Evolutionary conservation across 2,888 invertebrate species (phyloP), one percentile per base, ranked within the genome.

Genomic region (Cepaea hortensis): DNA sequence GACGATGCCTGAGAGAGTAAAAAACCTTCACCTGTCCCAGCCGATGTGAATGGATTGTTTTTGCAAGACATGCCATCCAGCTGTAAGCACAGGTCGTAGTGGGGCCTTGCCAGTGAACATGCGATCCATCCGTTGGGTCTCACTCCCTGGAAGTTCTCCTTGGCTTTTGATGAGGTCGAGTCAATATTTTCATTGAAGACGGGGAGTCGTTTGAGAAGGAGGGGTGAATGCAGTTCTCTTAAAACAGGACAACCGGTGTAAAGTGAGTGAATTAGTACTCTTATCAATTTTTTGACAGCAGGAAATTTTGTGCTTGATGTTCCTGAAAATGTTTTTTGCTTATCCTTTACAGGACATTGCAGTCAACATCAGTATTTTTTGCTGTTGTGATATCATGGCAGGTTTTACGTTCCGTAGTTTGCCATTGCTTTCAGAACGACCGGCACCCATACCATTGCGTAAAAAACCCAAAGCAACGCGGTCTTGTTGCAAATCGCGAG

Each of bases 101-200:
- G 7, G 79, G 62, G 79, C 62, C 2, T 35, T 55, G 9, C 61
- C 6, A 55, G n/a, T 55, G 55, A 77, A 55, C 15, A 7, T 55
- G n/a, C 61, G 50, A 11, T 1, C 7, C 77, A 55, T 55, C 77
- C n/a, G 20, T 11, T 9, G 20, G 5, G 20, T 23, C 23, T 61
- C n/a, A 23, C 35, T 62, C 55, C 35, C 62, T 35, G 15, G 62
- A 79, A 35, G 23, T 62, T 23, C 15, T 35, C 35, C 23, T 62
- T 3, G n/a, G 35, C 79, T 62, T 61, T 62, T 79, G 15, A 62
- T 62, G 61, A 35, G 62, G 7, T 6, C 79, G 62, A 79, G 79
- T 79, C 79, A 79, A 79, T 79, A 79, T 79, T 79, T 61, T 79
- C 15, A 62, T 18, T 79, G 15, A 15, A 35, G 79, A 79, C 79